Evolutionary conservation across 2,888 invertebrate genomes (phyloP).

Genomic region (Conops quadrifasciatus): DNA sequence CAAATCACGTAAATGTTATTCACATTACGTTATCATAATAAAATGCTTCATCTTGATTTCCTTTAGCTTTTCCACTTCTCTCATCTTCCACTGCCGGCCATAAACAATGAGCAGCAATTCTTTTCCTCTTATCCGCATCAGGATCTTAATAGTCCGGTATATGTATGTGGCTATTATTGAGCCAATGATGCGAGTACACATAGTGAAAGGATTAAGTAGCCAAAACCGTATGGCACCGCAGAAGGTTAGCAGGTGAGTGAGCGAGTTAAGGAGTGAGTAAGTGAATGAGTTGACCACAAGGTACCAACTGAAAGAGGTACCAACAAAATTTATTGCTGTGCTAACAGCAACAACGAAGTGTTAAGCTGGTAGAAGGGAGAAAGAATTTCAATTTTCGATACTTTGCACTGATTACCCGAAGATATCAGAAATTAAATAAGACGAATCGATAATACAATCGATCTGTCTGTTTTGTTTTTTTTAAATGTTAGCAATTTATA

Average conservation of each 20-base stretch:
- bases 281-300: slow-evolving; percentile 30
- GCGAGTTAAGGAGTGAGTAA: too few species aligned
- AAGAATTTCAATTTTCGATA: slow-evolving; percentile 1
- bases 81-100: too few species aligned
- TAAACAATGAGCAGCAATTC: slow-evolving; percentile 52
- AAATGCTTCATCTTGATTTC: slow-evolving; percentile 21
- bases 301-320: neutral
- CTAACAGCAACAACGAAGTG: slow-evolving; percentile 24
- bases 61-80: neutral
- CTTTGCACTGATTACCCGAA: slow-evolving; percentile 30
- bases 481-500: slow-evolving; percentile 15
- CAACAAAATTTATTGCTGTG: slow-evolving; percentile 34
- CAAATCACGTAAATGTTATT: slow-evolving; percentile 9
- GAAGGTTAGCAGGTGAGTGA: too few species aligned
- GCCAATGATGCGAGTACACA: slow-evolving; percentile 14
- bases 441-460: neutral
- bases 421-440: slow-evolving; percentile 17
- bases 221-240: slow-evolving; percentile 3
- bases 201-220: slow-evolving; percentile 45
- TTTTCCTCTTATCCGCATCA: slow-evolving; percentile 48
- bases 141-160: slow-evolving; percentile 48
- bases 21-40: slow-evolving; percentile 31
- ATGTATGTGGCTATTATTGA: slow-evolving; percentile 52
- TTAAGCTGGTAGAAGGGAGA: neutral
- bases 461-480: neutral